phyloP scores from a whole-genome alignment of 2,113 vertebrate genomes.

The Regulus satrapa region DNA sequence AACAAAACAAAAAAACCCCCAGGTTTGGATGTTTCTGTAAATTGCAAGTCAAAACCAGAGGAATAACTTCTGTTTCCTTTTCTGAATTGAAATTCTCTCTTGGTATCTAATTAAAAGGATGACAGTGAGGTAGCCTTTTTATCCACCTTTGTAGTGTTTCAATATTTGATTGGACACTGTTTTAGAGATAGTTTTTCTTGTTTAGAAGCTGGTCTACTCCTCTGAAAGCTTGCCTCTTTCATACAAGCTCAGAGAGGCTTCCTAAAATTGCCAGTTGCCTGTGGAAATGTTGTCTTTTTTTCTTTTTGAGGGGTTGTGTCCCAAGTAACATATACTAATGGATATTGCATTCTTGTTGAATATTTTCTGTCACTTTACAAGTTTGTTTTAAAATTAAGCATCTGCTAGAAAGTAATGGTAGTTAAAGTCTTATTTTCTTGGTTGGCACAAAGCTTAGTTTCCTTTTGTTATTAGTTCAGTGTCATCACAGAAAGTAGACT shows the following conservation, averaged over 20 bases:
- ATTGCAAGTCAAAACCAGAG: fast-evolving
- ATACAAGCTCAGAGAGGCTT: not conserved
- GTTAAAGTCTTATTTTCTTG: slow-evolving; percentile 53
- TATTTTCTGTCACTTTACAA: not conserved
- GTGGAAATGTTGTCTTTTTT: not conserved
- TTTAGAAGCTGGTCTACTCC: not conserved
- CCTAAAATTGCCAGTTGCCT: not conserved
- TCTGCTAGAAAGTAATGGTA: not conserved
- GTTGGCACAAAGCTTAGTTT: slow-evolving; percentile 45
- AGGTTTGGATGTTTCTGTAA: not conserved
- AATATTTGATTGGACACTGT: not conserved
- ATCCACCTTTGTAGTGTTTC: not conserved
- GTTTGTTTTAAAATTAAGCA: not conserved
- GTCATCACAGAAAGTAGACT: slow-evolving; percentile 64
- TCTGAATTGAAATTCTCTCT: not conserved
- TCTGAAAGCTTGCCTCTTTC: not conserved
- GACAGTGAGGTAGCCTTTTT: not conserved
- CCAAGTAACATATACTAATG: not conserved
- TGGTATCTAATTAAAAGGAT: not conserved
- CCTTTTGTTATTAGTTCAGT: slow-evolving; percentile 69
- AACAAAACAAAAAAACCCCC: no score
- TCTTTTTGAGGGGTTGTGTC: fast-evolving
- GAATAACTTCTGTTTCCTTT: not conserved
- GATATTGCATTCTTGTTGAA: not conserved
- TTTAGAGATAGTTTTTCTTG: not conserved